phyloP scores from a whole-genome alignment of 2,888 invertebrate species.

The Tetragnatha montana region DNA sequence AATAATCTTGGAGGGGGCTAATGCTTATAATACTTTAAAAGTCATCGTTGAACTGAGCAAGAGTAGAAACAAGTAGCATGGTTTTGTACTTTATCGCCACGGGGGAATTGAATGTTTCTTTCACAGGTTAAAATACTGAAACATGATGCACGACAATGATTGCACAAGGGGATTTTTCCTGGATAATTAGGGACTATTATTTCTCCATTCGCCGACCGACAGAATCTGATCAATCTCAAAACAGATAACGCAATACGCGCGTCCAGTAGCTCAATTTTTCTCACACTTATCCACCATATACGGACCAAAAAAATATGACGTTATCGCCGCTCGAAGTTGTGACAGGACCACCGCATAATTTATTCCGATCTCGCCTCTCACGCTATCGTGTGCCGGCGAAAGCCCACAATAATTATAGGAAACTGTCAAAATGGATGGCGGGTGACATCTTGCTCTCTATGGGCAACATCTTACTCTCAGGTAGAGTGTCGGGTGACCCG shows the following conservation, averaged over 20 bases:
- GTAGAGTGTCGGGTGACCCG: constrained; percentile 30
- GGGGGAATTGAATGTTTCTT: too few relatives aligned
- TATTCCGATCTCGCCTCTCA: constrained; percentile 16
- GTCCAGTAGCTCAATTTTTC: neutral
- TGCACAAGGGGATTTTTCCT: too few relatives aligned
- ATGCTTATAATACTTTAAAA: too few relatives aligned
- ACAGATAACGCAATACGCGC: neutral
- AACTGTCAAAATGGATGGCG: constrained; percentile 47
- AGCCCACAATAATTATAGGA: constrained; percentile 24
- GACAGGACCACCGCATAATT: neutral
- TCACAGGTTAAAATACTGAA: too few relatives aligned
- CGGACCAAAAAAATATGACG: neutral
- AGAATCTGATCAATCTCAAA: too few relatives aligned
- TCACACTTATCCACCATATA: neutral
- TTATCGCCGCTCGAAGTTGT: neutral
- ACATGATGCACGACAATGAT: too few relatives aligned
- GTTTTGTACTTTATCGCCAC: too few relatives aligned
- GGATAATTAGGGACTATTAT: too few relatives aligned
- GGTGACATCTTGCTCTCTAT: constrained; percentile 53
- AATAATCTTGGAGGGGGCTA: too few relatives aligned
- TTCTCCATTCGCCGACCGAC: too few relatives aligned
- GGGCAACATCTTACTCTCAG: constrained; percentile 40
- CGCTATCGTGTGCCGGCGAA: constrained; percentile 4
- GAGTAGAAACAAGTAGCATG: too few relatives aligned
- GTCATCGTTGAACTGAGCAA: too few relatives aligned